A percentile compares a stretch with the other conserved stretches of the same genome.
Conservation (phyloP, 2,888 invertebrate genomes). For the Clepsis dumicolana region DNA sequence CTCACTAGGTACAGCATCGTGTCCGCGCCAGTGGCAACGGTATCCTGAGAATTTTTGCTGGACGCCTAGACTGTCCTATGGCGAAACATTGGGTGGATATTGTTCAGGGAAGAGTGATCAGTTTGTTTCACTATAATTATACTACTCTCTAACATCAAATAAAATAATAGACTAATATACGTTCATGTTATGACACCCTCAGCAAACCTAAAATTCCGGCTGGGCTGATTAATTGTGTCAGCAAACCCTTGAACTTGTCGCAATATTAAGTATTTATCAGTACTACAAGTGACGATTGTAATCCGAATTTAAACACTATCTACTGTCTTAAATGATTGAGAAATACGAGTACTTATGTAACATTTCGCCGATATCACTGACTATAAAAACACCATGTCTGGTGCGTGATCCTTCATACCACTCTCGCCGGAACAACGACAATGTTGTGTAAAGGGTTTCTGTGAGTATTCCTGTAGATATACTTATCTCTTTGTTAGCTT, state of each 20-base stretch:
- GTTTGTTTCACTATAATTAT: too few relatives aligned
- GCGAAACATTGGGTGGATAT: too few relatives aligned
- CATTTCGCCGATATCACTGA: neutral
- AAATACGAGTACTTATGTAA: neutral
- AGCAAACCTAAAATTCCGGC: too few relatives aligned
- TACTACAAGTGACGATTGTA: neutral
- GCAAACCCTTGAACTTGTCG: neutral
- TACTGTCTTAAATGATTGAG: neutral
- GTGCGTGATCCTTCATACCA: neutral
- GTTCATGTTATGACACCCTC: too few relatives aligned
- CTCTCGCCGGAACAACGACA: neutral
- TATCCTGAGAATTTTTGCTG: too few relatives aligned
- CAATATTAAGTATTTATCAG: neutral
- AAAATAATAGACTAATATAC: too few relatives aligned
- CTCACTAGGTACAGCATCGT: too few relatives aligned
- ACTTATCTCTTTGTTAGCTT: neutral
- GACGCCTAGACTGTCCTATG: too few relatives aligned
- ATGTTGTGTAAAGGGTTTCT: conserved; percentile 9
- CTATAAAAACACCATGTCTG: neutral
- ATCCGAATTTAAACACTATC: neutral
- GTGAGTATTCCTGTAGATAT: conserved; percentile 3
- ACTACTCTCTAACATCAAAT: too few relatives aligned
- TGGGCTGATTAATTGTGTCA: neutral
- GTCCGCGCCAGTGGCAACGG: too few relatives aligned
- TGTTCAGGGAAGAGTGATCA: too few relatives aligned